A percentile compares a stretch with the other conserved stretches of the same genome.
These are phyloP conservation scores for Petrocephalus schoutedeni DNA, from an alignment of 2,797 vertebrate species.

Conservation along the genomic window DNA sequence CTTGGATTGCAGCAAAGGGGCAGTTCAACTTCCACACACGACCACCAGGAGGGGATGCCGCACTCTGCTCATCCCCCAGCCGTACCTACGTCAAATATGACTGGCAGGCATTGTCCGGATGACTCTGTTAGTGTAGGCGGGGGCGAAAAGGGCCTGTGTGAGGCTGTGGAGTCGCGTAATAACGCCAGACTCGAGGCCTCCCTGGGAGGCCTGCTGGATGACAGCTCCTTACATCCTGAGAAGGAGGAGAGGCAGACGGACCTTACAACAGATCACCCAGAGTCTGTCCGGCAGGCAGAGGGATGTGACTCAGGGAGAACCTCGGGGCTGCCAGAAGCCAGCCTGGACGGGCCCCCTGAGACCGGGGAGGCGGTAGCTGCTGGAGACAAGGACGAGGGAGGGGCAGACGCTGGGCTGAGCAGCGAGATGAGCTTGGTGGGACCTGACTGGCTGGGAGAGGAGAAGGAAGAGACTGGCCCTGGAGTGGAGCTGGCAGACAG, in stretches of 20 bases:
- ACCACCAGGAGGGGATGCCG: conserved; percentile 43
- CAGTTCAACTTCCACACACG: neutral
- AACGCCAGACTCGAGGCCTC: conserved; percentile 40
- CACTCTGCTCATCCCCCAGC: conserved; percentile 2
- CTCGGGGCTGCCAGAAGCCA: neutral
- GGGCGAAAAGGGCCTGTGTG: conserved; percentile 46
- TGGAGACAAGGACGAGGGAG: neutral
- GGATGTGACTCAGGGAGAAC: neutral
- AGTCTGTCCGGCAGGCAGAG: conserved; percentile 5
- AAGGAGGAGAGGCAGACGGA: conserved; percentile 7
- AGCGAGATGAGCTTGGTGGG: conserved; percentile 49
- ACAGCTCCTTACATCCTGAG: conserved; percentile 28
- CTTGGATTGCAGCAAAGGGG: neutral
- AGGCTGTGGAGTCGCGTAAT: conserved; percentile 33
- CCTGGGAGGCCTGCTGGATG: conserved; percentile 47
- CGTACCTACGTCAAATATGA: conserved; percentile 47
- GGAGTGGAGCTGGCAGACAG: conserved; percentile 31
- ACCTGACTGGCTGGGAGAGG: conserved; percentile 40
- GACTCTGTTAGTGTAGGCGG: conserved; percentile 41
- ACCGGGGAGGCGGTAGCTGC: neutral
- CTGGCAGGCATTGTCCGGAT: conserved; percentile 44
- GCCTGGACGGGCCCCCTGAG: neutral
- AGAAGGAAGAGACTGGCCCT: conserved; percentile 38
- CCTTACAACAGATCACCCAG: neutral
- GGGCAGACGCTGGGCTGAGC: conserved; percentile 35